Evolutionary conservation across 2,888 invertebrate species (phyloP), one percentile per base, ranked within the genome.

Genomic region (Rhaphigaster nebulosa): DNA sequence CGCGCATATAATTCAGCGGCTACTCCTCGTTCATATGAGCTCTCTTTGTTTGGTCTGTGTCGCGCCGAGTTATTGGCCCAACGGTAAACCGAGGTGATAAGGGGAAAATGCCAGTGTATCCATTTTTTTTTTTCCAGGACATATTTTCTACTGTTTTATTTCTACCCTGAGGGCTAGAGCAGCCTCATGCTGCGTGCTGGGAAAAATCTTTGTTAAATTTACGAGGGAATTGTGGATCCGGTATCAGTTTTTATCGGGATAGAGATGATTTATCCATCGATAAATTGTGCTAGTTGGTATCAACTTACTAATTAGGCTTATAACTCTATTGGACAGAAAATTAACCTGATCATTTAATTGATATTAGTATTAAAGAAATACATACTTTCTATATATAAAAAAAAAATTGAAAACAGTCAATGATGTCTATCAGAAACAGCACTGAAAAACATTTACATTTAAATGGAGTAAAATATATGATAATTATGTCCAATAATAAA

Each of bases 71-170:
- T 84, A 84, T 84, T 84, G 84, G 84, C 45, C 45, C 41, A n/a
- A n/a, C 84, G 84, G 84, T 84, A 84, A 84, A 84, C 41, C 84
- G 84, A 76, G 84, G 84, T 84, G 84, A 84, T 84, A 84, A 84
- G 84, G 84, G 84, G 45, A 50, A 84, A 84, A 84, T 84, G 45
- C 45, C 45, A 84, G 26, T 84, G 45, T 84, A 84, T 84, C 84
- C 84, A 84, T 84, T 84, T 84, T 84, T 84, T 80, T 84, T 84
- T 50, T 26, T 15, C 26, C 84, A 26, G 45, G 15, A 45, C 84
- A 84, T 84, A 84, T 84, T 84, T 84, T 45, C 45, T 45, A 45
- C 84, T 84, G 26, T 84, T 84, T 84, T 50, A 84, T 84, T 84
- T 18, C 45, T 13, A 26, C 45, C 84, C 84, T 84, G 13, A 45